phyloP scores from a whole-genome alignment of 2,888 invertebrate genomes.

The Pterostichus niger region DNA sequence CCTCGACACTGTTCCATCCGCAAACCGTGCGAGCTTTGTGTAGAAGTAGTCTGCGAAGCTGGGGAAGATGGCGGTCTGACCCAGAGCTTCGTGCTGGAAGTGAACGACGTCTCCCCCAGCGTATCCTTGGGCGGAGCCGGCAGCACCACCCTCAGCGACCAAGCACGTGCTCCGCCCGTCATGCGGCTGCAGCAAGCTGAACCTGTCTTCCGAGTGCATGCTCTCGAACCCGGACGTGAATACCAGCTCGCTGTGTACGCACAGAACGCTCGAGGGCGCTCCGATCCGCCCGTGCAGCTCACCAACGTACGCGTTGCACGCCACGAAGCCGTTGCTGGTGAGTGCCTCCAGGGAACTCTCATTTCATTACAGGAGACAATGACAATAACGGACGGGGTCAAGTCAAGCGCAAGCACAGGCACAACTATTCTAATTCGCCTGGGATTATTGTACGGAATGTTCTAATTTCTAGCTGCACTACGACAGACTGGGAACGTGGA shows the following conservation, averaged over 20 bases:
- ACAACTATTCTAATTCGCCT: conserved; percentile 42
- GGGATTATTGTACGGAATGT: conserved; percentile 30
- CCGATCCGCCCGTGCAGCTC: conserved; percentile 86
- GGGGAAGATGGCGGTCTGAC: conserved; percentile 90
- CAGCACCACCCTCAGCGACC: conserved; percentile 76
- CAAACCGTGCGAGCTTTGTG: conserved; percentile 81
- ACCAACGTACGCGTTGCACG: conserved; percentile 78
- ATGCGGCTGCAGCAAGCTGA: conserved; percentile 82
- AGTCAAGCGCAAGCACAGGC: conserved; percentile 16
- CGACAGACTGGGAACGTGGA: background rate
- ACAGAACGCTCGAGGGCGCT: conserved; percentile 89
- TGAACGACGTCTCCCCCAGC: conserved; percentile 79
- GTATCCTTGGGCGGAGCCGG: conserved; percentile 73
- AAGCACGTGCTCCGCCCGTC: conserved; percentile 75
- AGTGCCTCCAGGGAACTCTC: conserved; percentile 72
- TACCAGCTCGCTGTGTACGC: conserved; percentile 91
- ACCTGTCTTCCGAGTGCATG: conserved; percentile 86
- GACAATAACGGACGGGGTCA: conserved; percentile 72
- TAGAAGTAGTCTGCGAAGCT: conserved; percentile 87
- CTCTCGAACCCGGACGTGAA: conserved; percentile 86
- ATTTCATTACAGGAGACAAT: conserved; percentile 75
- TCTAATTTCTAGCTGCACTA: conserved; percentile 28
- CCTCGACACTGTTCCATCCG: conserved; percentile 87
- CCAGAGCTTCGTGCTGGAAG: conserved; percentile 90
- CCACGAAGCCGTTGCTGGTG: conserved; percentile 68